Base-by-base conservation (phyloP, 2,797 vertebrate genomes). In the Caiman crocodilus region DNA sequence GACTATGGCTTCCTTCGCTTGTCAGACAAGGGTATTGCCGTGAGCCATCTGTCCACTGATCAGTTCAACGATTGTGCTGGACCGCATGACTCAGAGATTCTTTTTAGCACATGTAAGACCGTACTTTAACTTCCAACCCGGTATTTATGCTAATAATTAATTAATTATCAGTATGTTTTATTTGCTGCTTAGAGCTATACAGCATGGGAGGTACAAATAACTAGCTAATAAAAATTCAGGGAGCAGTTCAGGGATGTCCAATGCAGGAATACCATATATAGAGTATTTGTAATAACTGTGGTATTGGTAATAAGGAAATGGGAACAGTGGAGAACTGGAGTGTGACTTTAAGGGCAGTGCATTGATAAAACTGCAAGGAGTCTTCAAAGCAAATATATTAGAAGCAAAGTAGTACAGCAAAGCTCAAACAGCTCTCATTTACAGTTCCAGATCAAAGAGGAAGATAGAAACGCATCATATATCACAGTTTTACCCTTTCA, bases 401-500 rank as follows among this genome's bases (percentile, higher is more conserved):
- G 82, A 87, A 93, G 90, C 58, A 88, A 87, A 91, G 93, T 90
- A 90, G 91, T 82, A 81, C 74, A 76, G 3, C 12, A 77, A 90
- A 89, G 84, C 83, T 92, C 83, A 74, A 12, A 71, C 67, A 71
- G 32, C 21, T 86, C 91, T 89, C 91, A 90, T 95, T 95, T 90
- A 58, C 18, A 50, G 42, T 50, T 50, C 42, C 0, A 8, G 79
- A 88, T 95, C 93, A 94, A 93, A 95, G 94, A 42, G 58, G 90
- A n/a, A 78, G 85, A 76, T 88, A 59, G 79, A 80, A 89, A 75
- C 82, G 87, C 79, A 87, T 61, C 86, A 89, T 83, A 88, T 79
- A 75, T 84, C 85, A 89, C 64, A 92, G 0, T 95, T 93, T 64
- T 55, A 2, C 71, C 87, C 83, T 64, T 90, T 26, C 4, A 0